Base-by-base conservation (phyloP, 2,888 invertebrate genomes). In the Sabatieria punctata region DNA sequence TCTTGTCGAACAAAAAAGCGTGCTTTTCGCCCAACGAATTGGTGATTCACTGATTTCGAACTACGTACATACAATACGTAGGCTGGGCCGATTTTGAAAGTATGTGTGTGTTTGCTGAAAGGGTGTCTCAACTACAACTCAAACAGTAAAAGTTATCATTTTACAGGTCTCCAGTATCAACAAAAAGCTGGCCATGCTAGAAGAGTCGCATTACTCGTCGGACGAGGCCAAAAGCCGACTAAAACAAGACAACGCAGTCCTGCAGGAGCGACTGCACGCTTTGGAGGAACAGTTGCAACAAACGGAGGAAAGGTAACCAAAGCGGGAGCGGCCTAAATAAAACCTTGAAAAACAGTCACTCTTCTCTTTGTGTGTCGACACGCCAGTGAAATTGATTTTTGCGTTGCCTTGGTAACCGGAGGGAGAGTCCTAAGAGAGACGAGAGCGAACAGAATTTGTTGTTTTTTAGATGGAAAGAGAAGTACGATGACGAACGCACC, bases 191-290 rank as follows among this genome's bases (percentile, higher is more conserved):
- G 51, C 54, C 43, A 58, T 57, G 27, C 51, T 61, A 51, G 59
- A 63, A 40, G 63, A 64, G 42, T 49, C 52, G 21, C 54, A 57
- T 23, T 47, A 53, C 52, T 45, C 45, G 6, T 50, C 55, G 11
- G 55, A 55, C 26, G 60, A 61, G 39, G 58, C 59, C 41, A 43
- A 54, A 4, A 53, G 59, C 15, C 41, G 51, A 40, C 48, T 64
- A 18, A 55, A 57, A 48, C 57, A 55, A 36, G 63, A 64, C 21
- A 61, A 59, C 40, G 60, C 61, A n/a, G 50, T 63, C 11, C 52
- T 62, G 18, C 56, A 57, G 43, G 61, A 63, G 49, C 42, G 61
- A 23, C 46, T 60, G 22, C 56, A 61, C 50, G 45, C 51, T 24
- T 45, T 63, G 23, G 63, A 63, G 43, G 63, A 63, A 43, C 59